Conservation (phyloP, 2,888 invertebrate species). For the Choristoneura rosaceana region DNA sequence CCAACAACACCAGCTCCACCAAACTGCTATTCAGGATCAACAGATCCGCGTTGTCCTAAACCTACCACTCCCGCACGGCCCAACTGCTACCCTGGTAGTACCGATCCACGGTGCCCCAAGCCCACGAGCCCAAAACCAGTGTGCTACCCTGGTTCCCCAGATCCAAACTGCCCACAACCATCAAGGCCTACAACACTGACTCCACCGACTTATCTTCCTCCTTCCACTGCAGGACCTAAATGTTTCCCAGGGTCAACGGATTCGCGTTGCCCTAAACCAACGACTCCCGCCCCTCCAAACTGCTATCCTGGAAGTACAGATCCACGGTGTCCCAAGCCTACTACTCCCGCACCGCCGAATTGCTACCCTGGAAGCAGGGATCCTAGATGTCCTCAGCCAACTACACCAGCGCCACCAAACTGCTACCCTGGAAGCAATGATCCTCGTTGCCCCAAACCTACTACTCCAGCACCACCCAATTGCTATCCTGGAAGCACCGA, state of each 20-base stretch:
- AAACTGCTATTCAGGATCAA: conserved; percentile 56
- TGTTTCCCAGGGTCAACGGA: too few species aligned
- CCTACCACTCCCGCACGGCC: conserved; percentile 56
- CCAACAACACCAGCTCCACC: conserved; percentile 36
- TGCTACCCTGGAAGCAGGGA: too few species aligned
- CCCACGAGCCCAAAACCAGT: conserved; percentile 48
- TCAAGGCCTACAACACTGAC: conserved; percentile 51
- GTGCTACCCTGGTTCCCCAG: conserved; percentile 52
- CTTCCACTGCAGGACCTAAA: conserved; percentile 35
- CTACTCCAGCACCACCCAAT: too few species aligned
- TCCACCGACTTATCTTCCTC: conserved; percentile 54
- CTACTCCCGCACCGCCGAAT: too few species aligned
- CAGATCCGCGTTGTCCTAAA: conserved; percentile 41
- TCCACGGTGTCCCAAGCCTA: too few species aligned
- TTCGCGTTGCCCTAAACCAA: too few species aligned
- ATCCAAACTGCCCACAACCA: conserved; percentile 61
- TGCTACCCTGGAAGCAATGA: not conserved
- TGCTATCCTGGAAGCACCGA: too few species aligned
- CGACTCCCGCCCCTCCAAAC: too few species aligned
- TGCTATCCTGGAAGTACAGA: too few species aligned
- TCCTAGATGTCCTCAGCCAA: too few species aligned
- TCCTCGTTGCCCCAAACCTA: too few species aligned
- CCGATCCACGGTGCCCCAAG: conserved; percentile 57
- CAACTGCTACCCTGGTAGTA: conserved; percentile 63
- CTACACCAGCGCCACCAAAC: not conserved